These are phyloP conservation scores for Phthorimaea operculella DNA, from an alignment of 1,140 invertebrate genomes.

Conservation along the genomic window DNA sequence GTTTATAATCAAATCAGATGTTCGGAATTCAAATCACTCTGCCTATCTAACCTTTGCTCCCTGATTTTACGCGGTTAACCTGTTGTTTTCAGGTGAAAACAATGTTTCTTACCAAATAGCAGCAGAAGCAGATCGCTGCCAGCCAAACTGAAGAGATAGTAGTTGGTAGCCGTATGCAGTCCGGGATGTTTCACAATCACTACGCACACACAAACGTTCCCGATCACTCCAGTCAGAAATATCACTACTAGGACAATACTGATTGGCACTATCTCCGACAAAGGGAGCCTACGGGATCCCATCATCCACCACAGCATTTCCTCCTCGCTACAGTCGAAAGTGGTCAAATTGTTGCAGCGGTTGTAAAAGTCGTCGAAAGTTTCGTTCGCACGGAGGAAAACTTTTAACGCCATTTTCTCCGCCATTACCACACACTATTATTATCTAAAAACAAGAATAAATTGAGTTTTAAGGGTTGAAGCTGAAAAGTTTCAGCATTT, in stretches of 20 bases:
- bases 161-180: conserved; percentile 90
- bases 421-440: background rate
- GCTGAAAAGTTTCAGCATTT: background rate
- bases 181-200: conserved; percentile 86
- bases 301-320: conserved; percentile 68
- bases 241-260: conserved; percentile 83
- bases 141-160: conserved; percentile 91
- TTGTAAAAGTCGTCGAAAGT: conserved; percentile 52
- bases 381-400: conserved; percentile 48
- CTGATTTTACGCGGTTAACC: no score
- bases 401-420: conserved; percentile 33
- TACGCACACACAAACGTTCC: conserved; percentile 89
- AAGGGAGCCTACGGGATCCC: conserved; percentile 64
- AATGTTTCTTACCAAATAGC: conserved; percentile 73
- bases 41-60: no score
- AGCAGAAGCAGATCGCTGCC: conserved; percentile 81
- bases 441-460: background rate
- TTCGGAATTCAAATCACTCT: no score
- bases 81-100: background rate
- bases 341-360: conserved; percentile 49
- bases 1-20: no score
- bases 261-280: conserved; percentile 70
- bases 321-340: conserved; percentile 66
- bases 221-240: conserved; percentile 86
- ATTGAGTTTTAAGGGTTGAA: background rate